Percentiles rank a stretch among this genome's conserved stretches.
Conservation (phyloP, 2,888 invertebrate species). For the Fragum fragum region DNA sequence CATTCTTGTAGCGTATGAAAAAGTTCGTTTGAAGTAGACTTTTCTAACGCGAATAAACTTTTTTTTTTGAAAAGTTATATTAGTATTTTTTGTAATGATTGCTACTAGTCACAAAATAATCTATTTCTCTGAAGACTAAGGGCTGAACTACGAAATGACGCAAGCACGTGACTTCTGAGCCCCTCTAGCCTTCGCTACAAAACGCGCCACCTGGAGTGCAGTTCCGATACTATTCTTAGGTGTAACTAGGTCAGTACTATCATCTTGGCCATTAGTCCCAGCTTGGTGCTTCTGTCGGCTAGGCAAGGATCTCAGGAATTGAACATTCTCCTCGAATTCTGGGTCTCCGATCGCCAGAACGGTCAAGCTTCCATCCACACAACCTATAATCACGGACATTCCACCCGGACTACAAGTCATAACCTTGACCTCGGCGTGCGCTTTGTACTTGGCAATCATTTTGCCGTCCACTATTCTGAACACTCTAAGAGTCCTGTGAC, state of each 20-base stretch:
- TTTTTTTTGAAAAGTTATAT: no score
- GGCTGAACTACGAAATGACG: slow-evolving; percentile 72
- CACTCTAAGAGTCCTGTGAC: slow-evolving; percentile 96
- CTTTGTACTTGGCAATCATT: slow-evolving; percentile 94
- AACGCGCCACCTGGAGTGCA: slow-evolving; percentile 83
- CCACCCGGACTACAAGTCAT: slow-evolving; percentile 84
- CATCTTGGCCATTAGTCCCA: slow-evolving; percentile 54
- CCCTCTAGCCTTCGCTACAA: slow-evolving; percentile 83
- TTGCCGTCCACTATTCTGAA: slow-evolving; percentile 96
- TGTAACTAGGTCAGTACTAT: slow-evolving; percentile 71
- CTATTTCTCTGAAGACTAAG: no score
- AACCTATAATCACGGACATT: slow-evolving; percentile 91
- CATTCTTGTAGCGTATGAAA: no score
- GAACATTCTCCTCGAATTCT: slow-evolving; percentile 77
- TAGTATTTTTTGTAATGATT: no score
- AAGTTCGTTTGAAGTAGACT: no score
- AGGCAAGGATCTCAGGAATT: slow-evolving; percentile 79
- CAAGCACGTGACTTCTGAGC: slow-evolving; percentile 83
- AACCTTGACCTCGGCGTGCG: slow-evolving; percentile 84
- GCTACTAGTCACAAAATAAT: no score
- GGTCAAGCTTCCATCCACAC: slow-evolving; percentile 97
- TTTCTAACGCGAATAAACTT: no score
- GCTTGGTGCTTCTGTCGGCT: slow-evolving; percentile 75
- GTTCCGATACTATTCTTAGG: slow-evolving; percentile 81
- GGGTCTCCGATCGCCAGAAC: slow-evolving; percentile 93